Conservation (phyloP, 2,888 invertebrate species). For the Heliconius ismenius region DNA sequence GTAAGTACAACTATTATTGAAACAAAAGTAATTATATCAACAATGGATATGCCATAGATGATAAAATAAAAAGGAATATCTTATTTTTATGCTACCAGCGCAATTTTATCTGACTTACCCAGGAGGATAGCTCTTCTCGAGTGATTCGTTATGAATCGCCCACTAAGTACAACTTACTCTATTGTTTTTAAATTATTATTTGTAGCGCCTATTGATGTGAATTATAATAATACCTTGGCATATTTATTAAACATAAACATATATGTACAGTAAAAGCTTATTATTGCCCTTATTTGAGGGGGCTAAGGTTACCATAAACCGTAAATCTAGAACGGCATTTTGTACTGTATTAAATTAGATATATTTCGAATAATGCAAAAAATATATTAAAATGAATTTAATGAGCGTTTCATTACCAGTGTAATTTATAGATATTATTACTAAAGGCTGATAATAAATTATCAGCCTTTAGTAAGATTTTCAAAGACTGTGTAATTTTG, state of each 20-base stretch:
- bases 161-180: neutral
- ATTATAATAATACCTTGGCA: slow-evolving; percentile 1
- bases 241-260: neutral
- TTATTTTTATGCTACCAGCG: neutral
- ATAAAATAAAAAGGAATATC: neutral
- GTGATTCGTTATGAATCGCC: neutral
- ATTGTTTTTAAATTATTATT: slow-evolving; percentile 14
- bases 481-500: neutral
- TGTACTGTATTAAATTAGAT: too few relatives aligned
- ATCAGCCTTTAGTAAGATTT: too few relatives aligned
- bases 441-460: too few relatives aligned
- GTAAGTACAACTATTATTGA: slow-evolving; percentile 54
- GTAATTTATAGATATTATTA: neutral
- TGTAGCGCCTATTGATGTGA: neutral
- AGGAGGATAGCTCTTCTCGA: neutral
- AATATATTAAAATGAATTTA: too few relatives aligned
- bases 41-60: neutral
- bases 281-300: neutral
- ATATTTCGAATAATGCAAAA: too few relatives aligned
- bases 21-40: neutral
- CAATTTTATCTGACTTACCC: slow-evolving; percentile 1
- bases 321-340: neutral
- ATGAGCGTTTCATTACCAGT: too few relatives aligned
- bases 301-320: neutral
- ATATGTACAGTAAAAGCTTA: neutral